phyloP scores from a whole-genome alignment of 2,113 vertebrate genomes.

The Montifringilla adamsi region DNA sequence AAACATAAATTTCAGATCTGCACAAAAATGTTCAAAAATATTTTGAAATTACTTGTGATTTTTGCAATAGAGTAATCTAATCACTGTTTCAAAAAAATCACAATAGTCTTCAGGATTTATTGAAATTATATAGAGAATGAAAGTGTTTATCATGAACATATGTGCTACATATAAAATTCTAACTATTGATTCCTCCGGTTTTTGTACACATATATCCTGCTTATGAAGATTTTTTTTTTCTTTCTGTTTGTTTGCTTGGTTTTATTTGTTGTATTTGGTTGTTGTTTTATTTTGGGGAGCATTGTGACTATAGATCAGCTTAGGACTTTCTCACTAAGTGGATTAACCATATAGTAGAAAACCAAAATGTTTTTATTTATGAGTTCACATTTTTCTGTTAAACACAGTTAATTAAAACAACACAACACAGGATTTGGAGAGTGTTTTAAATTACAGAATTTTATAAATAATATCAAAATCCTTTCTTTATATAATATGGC shows the following conservation, averaged over 20 bases:
- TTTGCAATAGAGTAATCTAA: not conserved
- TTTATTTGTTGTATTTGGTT: not conserved
- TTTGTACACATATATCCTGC: not conserved
- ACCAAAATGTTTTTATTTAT: not conserved
- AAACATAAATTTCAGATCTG: not conserved
- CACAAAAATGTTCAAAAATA: not conserved
- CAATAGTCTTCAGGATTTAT: not conserved
- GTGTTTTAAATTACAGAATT: not conserved
- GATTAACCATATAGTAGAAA: not conserved
- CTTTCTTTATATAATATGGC: not conserved
- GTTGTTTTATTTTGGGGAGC: not conserved
- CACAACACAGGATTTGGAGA: not conserved
- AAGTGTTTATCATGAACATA: not conserved
- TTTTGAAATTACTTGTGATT: not conserved
- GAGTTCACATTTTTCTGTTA: not conserved
- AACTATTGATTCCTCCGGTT: not conserved
- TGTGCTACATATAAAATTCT: not conserved
- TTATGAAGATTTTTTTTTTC: not conserved
- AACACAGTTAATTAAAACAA: not conserved
- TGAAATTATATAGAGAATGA: not conserved
- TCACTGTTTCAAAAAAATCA: not conserved
- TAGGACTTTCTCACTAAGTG: not conserved
- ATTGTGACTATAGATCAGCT: not conserved
- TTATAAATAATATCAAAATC: not conserved
- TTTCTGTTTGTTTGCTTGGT: not conserved